Base-by-base conservation (phyloP, 2,797 vertebrate species). In the Falco cherrug region DNA sequence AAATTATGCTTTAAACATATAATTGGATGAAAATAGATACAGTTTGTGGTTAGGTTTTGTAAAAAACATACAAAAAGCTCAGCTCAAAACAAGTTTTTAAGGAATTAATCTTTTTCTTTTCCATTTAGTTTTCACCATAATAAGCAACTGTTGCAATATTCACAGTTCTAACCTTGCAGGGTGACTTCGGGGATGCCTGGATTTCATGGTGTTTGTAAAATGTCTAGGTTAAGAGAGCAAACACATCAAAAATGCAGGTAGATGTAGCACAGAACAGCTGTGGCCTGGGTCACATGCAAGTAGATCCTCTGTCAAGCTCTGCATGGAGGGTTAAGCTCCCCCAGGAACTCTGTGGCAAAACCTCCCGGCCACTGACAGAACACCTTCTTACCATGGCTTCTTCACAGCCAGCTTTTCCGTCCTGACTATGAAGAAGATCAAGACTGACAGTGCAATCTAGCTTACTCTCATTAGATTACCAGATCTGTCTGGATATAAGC, bases 311-410 rank as follows among this genome's bases (percentile, higher is more conserved):
- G 60, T 37, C 68, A 69, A 45, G 45, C 39, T 89, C 71, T 86
- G 53, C 33, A 37, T 3, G 6, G 1, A 33, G 25, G 17, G 20
- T 51, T 29, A 51, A 60, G 33, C 70, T 22, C 41, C 53, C 6
- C 7, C 29, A n/a, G n/a, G 56, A 82, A 53, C 6, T 29, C 63
- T 3, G 43, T 22, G 54, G 50, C 61, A 91, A 90, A 77, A 29
- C n/a, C 59, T 50, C 47, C 29, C 0, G 3, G 60, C 24, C 64
- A 54, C 57, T 51, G 22, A 26, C 0, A 0, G 45, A 61, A 50
- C 67, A 17, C 0, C 0, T 25, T 86, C 70, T 68, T 19, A 41
- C 39, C 39, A 41, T 41, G 39, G 39, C 39, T 61, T 35, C 85
- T 43, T 67, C 47, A 41, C 50, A 45, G 45, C 17, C 57, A 75